phyloP scores from a whole-genome alignment of 2,113 vertebrate species.

The Tyrannus savana region DNA sequence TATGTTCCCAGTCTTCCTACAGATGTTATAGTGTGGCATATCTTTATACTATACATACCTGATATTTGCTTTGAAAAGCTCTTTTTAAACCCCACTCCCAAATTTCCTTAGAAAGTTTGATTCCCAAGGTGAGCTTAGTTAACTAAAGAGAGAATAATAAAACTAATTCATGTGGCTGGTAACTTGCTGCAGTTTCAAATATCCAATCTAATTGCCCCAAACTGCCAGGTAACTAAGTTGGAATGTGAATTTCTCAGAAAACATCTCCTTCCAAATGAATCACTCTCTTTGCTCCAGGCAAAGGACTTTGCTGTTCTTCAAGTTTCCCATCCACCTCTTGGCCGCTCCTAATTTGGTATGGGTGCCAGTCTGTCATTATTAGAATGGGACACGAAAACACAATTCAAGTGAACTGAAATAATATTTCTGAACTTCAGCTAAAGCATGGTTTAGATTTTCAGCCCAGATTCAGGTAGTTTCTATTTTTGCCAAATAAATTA shows the following conservation, averaged over 20 bases:
- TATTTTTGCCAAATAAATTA: conserved; percentile 53
- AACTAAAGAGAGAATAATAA: not conserved
- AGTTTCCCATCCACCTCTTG: not conserved
- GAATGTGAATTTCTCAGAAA: not conserved
- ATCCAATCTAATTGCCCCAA: not conserved
- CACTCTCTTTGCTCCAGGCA: not conserved
- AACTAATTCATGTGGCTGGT: not conserved
- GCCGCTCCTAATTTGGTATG: not conserved
- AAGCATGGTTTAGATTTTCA: not conserved
- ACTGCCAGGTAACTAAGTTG: not conserved
- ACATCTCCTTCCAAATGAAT: not conserved
- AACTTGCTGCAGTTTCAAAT: not conserved
- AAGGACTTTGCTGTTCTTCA: not conserved
- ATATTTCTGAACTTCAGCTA: not conserved
- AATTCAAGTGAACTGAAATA: not conserved
- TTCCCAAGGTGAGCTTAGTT: not conserved
- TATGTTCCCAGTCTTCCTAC: not conserved
- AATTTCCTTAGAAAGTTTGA: not conserved
- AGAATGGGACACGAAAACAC: not conserved
- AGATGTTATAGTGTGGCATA: not conserved
- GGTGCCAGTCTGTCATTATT: not conserved
- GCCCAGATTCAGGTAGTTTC: conserved; percentile 31
- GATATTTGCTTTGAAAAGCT: not conserved
- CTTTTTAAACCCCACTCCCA: not conserved
- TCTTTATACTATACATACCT: not conserved